Base-by-base conservation (phyloP, 1,140 invertebrate genomes). In the Hetaerina americana region DNA sequence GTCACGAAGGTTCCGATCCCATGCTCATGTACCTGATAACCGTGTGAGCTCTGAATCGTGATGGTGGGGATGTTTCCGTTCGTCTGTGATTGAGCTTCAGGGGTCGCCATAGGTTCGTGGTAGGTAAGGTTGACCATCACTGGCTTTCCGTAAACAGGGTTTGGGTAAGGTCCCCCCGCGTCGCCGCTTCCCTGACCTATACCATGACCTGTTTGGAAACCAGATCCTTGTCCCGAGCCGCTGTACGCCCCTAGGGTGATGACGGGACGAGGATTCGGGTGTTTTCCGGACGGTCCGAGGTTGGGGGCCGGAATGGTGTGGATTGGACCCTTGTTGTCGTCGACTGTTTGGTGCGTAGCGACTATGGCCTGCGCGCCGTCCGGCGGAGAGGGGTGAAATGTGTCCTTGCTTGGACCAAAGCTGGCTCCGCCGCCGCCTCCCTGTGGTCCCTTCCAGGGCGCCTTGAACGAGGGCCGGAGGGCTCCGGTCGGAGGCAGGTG, bases 271-370 rank as follows among this genome's bases (percentile, higher is more conserved):
- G 25, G 40, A 57, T 22, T 69, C 57, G 12, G 66, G 6, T 49
- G 71, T 26, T 73, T 73, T 18, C 40, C 72, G 27, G 57, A 22
- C 15, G 75, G 77, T 77, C 87, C 87, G n/a, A 91, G 80, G 80
- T 92, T 92, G 8, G 91, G 91, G 8, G 91, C 91, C 76, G 90
- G 90, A 72, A 92, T 92, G 2, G 90, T 92, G 78, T 92, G 90
- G 77, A 92, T 92, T 0, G 90, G 90, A 77, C 89, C 90, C 77
- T 85, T 86, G 73, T 87, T 84, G 27, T 84, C 83, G 67, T 85
- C 83, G 49, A 72, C 0, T 72, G 22, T n/a, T 3, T 2, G 40
- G 22, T 57, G 40, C 15, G 40, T 57, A 12, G 40, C 15, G 15
- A 57, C 77, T 40, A 77, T 3, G 1, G 66, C 1, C 66, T 68